Evolutionary conservation across 2,797 vertebrate genomes (phyloP).

Genomic region (Sphenopsis melanotis): DNA sequence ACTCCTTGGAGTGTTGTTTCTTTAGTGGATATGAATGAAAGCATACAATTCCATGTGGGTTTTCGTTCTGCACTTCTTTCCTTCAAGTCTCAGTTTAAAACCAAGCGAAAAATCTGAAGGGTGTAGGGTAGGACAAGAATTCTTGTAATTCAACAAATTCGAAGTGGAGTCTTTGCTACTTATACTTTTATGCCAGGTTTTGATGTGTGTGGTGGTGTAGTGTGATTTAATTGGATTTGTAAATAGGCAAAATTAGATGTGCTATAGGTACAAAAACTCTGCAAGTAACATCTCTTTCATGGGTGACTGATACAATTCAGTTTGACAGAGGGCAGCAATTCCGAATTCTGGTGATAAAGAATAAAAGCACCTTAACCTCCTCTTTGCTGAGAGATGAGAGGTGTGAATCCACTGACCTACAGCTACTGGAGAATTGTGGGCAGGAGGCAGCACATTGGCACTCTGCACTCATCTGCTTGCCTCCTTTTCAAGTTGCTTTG

Average conservation of each 20-base stretch:
- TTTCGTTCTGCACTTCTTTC: neutral
- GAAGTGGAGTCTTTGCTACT: neutral
- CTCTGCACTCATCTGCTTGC: neutral
- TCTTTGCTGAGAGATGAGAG: neutral
- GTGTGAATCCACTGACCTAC: neutral
- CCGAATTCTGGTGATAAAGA: neutral
- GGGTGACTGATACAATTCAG: neutral
- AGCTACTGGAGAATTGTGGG: accelerated
- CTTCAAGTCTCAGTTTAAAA: neutral
- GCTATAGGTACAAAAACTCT: neutral
- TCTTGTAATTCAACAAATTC: neutral
- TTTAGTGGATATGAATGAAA: neutral
- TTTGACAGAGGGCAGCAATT: neutral
- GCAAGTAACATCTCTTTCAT: neutral
- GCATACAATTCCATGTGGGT: accelerated
- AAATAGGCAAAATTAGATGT: neutral
- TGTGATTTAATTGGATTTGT: neutral
- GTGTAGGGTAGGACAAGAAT: neutral
- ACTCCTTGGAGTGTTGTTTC: neutral
- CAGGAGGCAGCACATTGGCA: neutral
- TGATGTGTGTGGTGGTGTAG: neutral
- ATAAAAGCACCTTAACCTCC: neutral
- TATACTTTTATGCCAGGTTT: neutral
- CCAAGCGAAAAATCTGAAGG: neutral
- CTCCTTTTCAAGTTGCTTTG: neutral